Conservation (phyloP, 2,797 vertebrate species). For the Lepilemur ruficaudatus region DNA sequence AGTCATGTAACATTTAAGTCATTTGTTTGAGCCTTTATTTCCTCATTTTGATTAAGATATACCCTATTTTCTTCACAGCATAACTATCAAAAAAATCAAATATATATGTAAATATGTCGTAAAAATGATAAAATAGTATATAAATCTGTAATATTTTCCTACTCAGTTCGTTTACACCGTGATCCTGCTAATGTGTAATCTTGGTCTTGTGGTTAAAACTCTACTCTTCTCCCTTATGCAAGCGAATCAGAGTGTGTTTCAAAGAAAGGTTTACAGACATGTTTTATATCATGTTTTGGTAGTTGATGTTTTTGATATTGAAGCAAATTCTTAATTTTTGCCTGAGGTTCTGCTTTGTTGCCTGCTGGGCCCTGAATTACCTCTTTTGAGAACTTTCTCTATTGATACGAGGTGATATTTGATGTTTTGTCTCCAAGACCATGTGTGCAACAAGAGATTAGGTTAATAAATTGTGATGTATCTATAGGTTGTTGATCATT, state of each 20-base stretch:
- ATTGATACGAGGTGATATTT: neutral
- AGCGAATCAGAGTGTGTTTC: conserved; percentile 10
- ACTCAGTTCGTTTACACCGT: neutral
- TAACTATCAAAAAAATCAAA: neutral
- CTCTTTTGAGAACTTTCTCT: neutral
- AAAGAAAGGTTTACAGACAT: neutral
- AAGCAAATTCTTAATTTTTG: conserved; percentile 31
- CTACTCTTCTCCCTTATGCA: neutral
- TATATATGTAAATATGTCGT: neutral
- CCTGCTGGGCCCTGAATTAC: neutral
- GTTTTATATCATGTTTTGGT: neutral
- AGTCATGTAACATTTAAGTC: neutral
- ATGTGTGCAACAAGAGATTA: neutral
- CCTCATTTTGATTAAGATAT: neutral
- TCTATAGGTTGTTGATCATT: neutral
- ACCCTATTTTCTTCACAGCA: neutral
- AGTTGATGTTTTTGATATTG: neutral
- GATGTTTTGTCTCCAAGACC: neutral
- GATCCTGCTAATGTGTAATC: neutral
- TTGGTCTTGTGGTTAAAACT: neutral
- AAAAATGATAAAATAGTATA: neutral
- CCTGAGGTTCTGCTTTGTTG: neutral
- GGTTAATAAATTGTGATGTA: neutral
- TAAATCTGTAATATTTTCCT: conserved; percentile 44
- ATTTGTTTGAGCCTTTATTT: neutral